Base-by-base conservation (phyloP, 2,888 invertebrate species). In the Xanthia icteritia region DNA sequence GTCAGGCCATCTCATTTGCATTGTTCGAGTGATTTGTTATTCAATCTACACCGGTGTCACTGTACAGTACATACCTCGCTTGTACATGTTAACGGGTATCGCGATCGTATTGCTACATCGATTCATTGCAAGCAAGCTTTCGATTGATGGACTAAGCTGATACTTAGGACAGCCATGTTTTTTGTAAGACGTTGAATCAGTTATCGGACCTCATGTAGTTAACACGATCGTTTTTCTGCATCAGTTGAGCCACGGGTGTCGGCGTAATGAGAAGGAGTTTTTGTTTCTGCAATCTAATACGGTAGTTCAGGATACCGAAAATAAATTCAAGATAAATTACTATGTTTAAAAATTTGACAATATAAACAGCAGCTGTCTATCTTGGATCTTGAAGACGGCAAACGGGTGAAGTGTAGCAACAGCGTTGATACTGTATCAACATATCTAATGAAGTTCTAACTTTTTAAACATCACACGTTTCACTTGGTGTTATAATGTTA, bases 11-110 rank as follows among this genome's bases (percentile, higher is more conserved):
- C 76, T 83, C 79, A 84, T 85, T 86, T 86, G 81, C 84, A 88
- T 84, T 86, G 83, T 86, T 86, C 75, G 67, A 85, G 78, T 88
- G 81, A 89, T 88, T 91, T 91, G 89, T 89, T 91, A 92, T 91
- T 90, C 86, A 88, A 90, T 91, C 88, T 86, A 88, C 80, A 85
- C 79, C 77, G 74, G 73, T 78, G 86, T 88, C 82, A 84, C 88
- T 87, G 84, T 87, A 84, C 73, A 83, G 54, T 71, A 74, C 87
- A 88, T 77, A 90, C 90, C 81, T 81, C 80, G 84, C 81, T 85
- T 79, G 81, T 81, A 82, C 85, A 85, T 87, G 87, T 88, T 89
- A 89, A 86, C 86, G 83, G 77, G 83, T 86, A 81, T 76, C 64
- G 73, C 58, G 73, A 82, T 82, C 77, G 73, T 71, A 83, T 89